Evolutionary conservation across 2,888 invertebrate species (phyloP).

Genomic region (Heliconius sara): DNA sequence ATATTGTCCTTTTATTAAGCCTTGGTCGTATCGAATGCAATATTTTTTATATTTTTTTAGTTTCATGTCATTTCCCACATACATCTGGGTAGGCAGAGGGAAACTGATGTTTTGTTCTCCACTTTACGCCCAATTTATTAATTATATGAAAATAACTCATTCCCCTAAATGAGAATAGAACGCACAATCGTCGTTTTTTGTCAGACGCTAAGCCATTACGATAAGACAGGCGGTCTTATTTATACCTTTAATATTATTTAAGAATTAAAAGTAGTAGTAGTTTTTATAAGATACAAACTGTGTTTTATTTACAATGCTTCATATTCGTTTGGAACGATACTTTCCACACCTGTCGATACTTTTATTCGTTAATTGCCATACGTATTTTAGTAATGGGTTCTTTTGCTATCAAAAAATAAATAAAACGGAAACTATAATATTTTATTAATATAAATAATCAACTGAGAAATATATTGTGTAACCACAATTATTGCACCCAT

Average conservation of each 20-base stretch:
- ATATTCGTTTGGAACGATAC: neutral
- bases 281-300: neutral
- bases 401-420: neutral
- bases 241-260: no score
- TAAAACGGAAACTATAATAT: no score
- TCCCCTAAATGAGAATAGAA: no score
- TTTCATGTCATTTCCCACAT: neutral
- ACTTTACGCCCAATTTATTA: no score
- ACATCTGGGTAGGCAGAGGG: neutral
- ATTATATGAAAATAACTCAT: no score
- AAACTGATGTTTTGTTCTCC: neutral
- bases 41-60: neutral
- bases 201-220: no score
- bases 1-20: no score
- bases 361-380: neutral
- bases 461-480: neutral
- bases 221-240: no score
- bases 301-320: neutral
- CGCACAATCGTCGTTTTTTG: no score
- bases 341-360: constrained; percentile 10
- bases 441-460: neutral
- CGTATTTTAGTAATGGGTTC: neutral
- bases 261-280: no score
- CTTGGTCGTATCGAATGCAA: neutral
- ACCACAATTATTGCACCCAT: neutral